Evolutionary conservation across 1,140 invertebrate species (phyloP).

Genomic region (Patella vulgata): DNA sequence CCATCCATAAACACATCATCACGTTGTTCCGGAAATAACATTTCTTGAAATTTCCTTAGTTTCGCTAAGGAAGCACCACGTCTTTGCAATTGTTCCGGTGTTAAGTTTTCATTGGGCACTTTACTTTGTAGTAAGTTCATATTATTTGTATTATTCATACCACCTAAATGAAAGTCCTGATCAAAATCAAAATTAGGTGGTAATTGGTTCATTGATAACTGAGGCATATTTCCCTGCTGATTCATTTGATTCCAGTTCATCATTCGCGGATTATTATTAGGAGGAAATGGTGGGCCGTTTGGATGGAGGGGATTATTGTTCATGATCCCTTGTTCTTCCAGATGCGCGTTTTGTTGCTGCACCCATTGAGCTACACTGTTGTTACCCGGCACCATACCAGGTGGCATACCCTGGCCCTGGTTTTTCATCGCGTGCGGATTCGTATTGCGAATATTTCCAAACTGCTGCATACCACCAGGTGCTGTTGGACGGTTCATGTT

Average conservation of each 20-base stretch:
- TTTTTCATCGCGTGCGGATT: not conserved
- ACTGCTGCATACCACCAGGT: not conserved
- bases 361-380: conserved; percentile 60
- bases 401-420: conserved; percentile 11
- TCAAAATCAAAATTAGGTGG: conserved; percentile 11
- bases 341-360: conserved; percentile 60
- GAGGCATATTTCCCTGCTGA: conserved; percentile 29
- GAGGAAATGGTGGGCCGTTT: not conserved
- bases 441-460: conserved; percentile 1
- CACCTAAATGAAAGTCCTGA: not conserved
- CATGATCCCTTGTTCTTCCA: conserved; percentile 50
- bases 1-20: conserved; percentile 19
- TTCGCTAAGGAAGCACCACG: conserved; percentile 89
- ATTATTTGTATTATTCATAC: conserved; percentile 37
- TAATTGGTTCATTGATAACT: conserved; percentile 27
- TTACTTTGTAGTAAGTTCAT: conserved; percentile 58
- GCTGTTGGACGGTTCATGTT: not conserved
- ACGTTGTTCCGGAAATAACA: conserved; percentile 82
- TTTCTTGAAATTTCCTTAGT: conserved; percentile 90
- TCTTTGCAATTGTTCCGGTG: conserved; percentile 93
- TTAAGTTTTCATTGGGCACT: conserved; percentile 92
- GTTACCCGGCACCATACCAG: conserved; percentile 8
- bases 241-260: conserved; percentile 31
- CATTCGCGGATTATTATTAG: conserved; percentile 27
- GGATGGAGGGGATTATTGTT: conserved; percentile 20